These are phyloP conservation scores for Metellina segmentata DNA, from an alignment of 2,888 invertebrate species.

Conservation along the genomic window DNA sequence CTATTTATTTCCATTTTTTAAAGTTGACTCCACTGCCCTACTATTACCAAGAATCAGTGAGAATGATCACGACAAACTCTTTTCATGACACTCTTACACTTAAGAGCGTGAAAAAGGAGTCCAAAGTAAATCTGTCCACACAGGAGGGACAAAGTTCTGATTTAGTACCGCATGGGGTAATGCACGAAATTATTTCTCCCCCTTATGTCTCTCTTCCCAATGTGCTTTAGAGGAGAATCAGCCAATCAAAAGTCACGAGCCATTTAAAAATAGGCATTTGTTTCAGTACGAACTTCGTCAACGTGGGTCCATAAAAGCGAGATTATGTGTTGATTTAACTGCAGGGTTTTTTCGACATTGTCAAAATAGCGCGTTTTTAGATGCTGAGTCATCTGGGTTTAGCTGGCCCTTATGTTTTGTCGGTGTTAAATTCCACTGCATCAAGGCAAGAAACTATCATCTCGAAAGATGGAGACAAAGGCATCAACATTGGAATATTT, in stretches of 20 bases:
- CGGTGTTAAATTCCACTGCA: not conserved
- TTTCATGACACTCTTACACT: not conserved
- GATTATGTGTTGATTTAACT: not conserved
- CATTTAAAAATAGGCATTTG: conserved; percentile 56
- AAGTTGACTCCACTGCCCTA: too few species aligned
- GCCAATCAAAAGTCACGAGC: conserved; percentile 39
- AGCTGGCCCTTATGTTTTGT: not conserved
- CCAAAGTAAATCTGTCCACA: conserved; percentile 25
- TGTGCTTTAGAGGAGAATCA: not conserved
- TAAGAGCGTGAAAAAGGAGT: not conserved
- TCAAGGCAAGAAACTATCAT: not conserved
- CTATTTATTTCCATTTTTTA: too few species aligned
- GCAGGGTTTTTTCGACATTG: conserved; percentile 23
- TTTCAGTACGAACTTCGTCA: not conserved
- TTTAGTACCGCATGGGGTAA: not conserved
- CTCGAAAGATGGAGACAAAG: too few species aligned
- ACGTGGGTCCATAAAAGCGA: not conserved
- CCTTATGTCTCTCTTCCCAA: not conserved
- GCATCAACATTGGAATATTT: too few species aligned
- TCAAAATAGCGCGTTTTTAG: conserved; percentile 32
- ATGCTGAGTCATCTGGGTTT: not conserved
- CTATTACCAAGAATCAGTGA: not conserved
- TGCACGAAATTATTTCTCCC: not conserved
- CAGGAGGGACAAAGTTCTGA: not conserved
- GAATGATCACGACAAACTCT: conserved; percentile 26